Base-by-base conservation (phyloP, 2,113 vertebrate species). In the Carassius gibelio region DNA sequence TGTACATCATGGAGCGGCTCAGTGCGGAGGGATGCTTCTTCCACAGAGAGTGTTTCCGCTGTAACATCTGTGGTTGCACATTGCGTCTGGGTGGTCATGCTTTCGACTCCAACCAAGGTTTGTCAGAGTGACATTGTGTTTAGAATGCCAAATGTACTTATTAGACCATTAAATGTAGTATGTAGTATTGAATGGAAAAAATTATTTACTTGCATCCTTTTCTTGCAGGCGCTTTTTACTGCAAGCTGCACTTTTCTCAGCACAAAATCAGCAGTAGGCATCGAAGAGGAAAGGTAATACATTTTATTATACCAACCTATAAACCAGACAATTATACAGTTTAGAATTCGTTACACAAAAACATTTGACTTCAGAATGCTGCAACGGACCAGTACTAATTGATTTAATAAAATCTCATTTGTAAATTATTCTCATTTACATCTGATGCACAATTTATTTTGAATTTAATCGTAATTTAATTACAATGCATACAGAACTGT, bases 31-130 rank as follows among this genome's bases (percentile, higher is more conserved):
- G 98, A 17, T 95, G 93, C 91, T 98, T 98, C 92, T 99, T 99
- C 92, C 98, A 99, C 79, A 93, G 97, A 0, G 97, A 98, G 89
- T 99, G 98, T 81, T 99, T 99, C 94, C 96, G 96, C 91, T 99
- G 98, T 86, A 91, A 95, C 3, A 34, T 95, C 87, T 99, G 98
- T 2, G 92, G 93, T 36, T 93, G 95, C 82, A 96, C 95, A 0
- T 93, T 99, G 74, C 96, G 96, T 4, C 91, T 98, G 89, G 96
- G 97, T 0, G 95, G 95, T 71, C 96, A 99, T 2, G 91, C 95
- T 76, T 99, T 98, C 55, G 95, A 97, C 91, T 92, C 92, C 0
- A 89, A 90, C 42, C 93, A 93, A 19, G 93, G 95, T 95, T 79
- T 4, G 23, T 36, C 36, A 9, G 15, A 3, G 7, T 19, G 66